Evolutionary conservation across 1,140 invertebrate species (phyloP), one percentile per base, ranked within the genome.

Genomic region (Orchestia grillus): DNA sequence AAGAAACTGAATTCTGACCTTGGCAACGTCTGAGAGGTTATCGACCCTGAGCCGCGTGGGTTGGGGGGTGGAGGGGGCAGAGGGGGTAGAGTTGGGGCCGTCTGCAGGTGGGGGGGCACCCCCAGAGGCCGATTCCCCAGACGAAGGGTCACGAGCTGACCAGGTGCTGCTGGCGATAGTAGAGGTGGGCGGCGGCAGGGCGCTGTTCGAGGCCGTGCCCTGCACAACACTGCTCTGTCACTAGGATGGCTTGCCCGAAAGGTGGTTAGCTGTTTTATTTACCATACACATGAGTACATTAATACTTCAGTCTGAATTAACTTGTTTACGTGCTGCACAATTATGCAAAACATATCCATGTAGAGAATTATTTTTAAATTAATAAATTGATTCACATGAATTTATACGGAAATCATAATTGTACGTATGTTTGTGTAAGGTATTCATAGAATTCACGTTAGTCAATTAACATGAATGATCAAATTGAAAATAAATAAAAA

Each of bases 1-100:
- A 53, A 19, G 47, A 8, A 36, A 53, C 95, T 15, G 45, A 19
- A 19, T 19, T 44, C 96, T 95, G 47, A 97, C 96, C 96, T 97
- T 97, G 28, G 96, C 96, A 40, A 97, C 96, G 36, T 97, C 96
- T 3, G 96, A 97, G 42, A 97, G 96, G 95, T 97, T 97, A 95
- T 97, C 96, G 23, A 97, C 96, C 77, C 96, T 96, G 45, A 97
- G 96, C 44, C 96, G 53, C 23, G 96, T 96, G 23, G 96, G 96
- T 47, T 96, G 96, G 11, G 96, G 96, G 0, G 96, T 96, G 36
- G 96, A 96, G 0, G 96, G 96, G n/a, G 96, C 96, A 44, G 96
- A 96, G 8, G 96, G 90, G 23, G 96, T 92, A 15, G 92, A 57
- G 40, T 96, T 87, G 36, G 96, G 95, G 11, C 44, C 95, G 41